Percentiles rank a stretch among this genome's conserved stretches.
Conservation (phyloP, 1,140 invertebrate genomes). For the Zophobas atratus region DNA sequence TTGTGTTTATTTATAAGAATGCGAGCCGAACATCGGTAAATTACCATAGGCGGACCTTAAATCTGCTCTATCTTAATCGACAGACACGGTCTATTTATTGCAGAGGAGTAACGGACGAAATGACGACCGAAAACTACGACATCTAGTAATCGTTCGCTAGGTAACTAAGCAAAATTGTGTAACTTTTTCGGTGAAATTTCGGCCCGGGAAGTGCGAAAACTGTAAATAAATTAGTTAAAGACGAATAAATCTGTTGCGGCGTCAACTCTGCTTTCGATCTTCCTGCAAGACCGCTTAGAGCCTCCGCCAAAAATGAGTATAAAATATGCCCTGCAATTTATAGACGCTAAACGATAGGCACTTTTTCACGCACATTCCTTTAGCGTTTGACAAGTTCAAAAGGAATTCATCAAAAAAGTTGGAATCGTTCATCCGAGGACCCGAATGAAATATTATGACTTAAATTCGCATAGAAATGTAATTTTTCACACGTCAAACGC, state of each 20-base stretch:
- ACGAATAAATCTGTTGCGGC: too few species aligned
- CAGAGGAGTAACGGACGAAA: not conserved
- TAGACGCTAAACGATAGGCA: not conserved
- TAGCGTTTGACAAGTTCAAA: slow-evolving; percentile 40
- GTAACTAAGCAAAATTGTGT: too few species aligned
- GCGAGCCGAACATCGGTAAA: slow-evolving; percentile 35
- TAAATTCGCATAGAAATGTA: slow-evolving; percentile 63
- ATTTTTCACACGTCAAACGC: slow-evolving; percentile 63
- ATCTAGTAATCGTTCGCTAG: too few species aligned
- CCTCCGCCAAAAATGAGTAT: too few species aligned
- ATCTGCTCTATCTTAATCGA: slow-evolving; percentile 40
- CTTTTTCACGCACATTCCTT: slow-evolving; percentile 13
- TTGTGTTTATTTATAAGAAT: slow-evolving; percentile 42
- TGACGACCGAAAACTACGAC: too few species aligned
- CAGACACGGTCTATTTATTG: slow-evolving; percentile 21
- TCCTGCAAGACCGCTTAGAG: too few species aligned
- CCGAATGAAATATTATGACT: slow-evolving; percentile 52
- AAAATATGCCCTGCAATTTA: not conserved
- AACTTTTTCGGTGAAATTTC: too few species aligned
- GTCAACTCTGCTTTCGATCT: too few species aligned
- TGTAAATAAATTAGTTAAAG: too few species aligned
- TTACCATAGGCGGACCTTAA: slow-evolving; percentile 38
- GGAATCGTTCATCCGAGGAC: slow-evolving; percentile 28
- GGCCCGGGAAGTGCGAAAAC: too few species aligned
- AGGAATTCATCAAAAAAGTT: slow-evolving; percentile 42